A percentile compares a stretch with the other conserved stretches of the same genome.
phyloP scores from a whole-genome alignment of 2,113 vertebrate species.

The Chloropsis cyanopogon region DNA sequence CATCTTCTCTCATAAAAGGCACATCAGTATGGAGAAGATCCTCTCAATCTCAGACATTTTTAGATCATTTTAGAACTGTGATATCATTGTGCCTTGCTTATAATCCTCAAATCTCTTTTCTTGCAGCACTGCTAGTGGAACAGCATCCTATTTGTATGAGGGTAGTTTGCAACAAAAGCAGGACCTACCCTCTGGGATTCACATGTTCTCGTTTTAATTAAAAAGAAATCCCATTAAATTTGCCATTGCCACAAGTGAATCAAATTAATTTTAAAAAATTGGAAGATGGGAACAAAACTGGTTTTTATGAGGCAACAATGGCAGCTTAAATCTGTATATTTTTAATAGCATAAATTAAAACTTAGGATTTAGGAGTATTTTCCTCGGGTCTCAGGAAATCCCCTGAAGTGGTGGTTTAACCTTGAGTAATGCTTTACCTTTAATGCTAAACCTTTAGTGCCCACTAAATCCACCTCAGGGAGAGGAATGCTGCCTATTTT shows the following conservation, averaged over 20 bases:
- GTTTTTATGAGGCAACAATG: neutral
- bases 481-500: neutral
- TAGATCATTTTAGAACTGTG: neutral
- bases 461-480: neutral
- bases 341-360: neutral
- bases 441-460: no score
- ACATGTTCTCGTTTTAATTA: slow-evolving; percentile 13
- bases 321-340: neutral
- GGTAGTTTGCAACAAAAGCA: slow-evolving; percentile 30
- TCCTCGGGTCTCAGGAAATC: neutral
- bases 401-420: neutral
- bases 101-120: neutral
- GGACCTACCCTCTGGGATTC: slow-evolving; percentile 22
- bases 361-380: neutral
- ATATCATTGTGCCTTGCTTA: neutral
- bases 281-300: neutral
- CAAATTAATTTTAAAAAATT: neutral
- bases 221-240: slow-evolving; percentile 42
- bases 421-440: neutral
- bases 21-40: neutral
- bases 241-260: neutral
- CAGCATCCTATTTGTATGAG: slow-evolving; percentile 6
- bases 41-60: neutral
- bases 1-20: neutral
- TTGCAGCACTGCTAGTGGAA: neutral